A percentile compares a stretch with the other conserved stretches of the same genome.
Conservation (phyloP, 2,888 invertebrate species). For the Mycogona germanica region DNA sequence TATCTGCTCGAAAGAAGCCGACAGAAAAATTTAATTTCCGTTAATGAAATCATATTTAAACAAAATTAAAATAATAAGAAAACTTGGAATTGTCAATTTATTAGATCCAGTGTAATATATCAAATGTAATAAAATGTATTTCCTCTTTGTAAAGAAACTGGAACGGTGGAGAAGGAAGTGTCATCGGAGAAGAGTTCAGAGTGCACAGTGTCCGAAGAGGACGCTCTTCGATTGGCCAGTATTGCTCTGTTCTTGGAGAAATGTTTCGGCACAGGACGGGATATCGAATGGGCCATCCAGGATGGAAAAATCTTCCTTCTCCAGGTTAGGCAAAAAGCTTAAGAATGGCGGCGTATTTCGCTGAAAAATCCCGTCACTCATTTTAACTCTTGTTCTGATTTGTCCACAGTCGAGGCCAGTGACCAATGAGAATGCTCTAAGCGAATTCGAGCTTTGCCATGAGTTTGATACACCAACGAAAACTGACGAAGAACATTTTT, state of each 20-base stretch:
- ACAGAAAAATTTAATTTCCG: too few species aligned
- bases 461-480: slow-evolving; percentile 58
- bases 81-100: too few species aligned
- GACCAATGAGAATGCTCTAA: slow-evolving; percentile 57
- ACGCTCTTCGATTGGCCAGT: slow-evolving; percentile 44
- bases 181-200: slow-evolving; percentile 32
- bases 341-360: background rate
- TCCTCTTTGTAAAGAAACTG: slow-evolving; percentile 31
- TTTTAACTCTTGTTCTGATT: background rate
- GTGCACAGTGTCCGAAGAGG: slow-evolving; percentile 44
- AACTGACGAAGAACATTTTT: slow-evolving; percentile 49
- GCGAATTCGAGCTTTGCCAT: slow-evolving; percentile 61
- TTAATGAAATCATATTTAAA: background rate
- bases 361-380: background rate
- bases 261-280: slow-evolving; percentile 53
- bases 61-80: too few species aligned
- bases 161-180: slow-evolving; percentile 32
- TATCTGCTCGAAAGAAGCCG: too few species aligned
- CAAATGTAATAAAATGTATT: background rate
- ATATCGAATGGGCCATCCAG: slow-evolving; percentile 67
- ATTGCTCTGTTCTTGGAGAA: slow-evolving; percentile 49
- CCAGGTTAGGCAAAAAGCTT: slow-evolving; percentile 26
- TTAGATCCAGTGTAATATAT: background rate
- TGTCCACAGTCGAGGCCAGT: slow-evolving; percentile 49
- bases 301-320: slow-evolving; percentile 30